Base-by-base conservation (phyloP, 2,113 vertebrate genomes). In the Corapipo altera region DNA sequence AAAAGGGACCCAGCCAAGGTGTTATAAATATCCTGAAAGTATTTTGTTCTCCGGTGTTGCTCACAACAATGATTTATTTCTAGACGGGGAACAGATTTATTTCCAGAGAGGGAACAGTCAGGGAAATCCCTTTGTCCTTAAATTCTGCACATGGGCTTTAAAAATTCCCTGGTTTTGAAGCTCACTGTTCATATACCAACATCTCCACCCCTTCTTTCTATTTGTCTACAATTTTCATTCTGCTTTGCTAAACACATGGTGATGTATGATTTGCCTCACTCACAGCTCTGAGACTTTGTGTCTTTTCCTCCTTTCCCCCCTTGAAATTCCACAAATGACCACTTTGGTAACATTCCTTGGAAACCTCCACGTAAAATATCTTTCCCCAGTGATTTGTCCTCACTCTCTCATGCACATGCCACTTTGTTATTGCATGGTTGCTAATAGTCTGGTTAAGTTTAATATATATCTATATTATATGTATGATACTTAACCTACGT, bases 61-160 rank as follows among this genome's bases (percentile, higher is more conserved):
- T 91, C 54, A 55, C 67, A 83, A 33, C 58, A 94, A 27, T 33
- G 52, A 92, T 88, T 91, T 95, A 44, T 91, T 94, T 90, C 80
- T 75, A 74, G 67, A 70, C 26, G 23, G 70, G 51, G n/a, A 90
- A 26, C 66, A 84, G 48, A 70, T 62, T 83, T 83, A 22, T 70
- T 83, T 76, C 55, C 35, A 76, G 41, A 62, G 48, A 64, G 30
- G 41, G 57, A 77, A 24, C 35, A 33, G 35, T 39, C 35, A 46
- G 76, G 93, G 74, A 83, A 89, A 96, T 89, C 91, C 88, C 65
- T 82, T 82, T 80, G 70, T 93, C 92, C 61, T 87, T 79, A 79
- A 83, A 72, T 26, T 78, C 85, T 49, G 51, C 54, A 58, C 37
- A 44, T 2, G 9, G 48, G 12, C 69, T 77, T 46, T 57, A 82